phyloP scores from a whole-genome alignment of 2,113 vertebrate species.

The Lophius piscatorius region DNA sequence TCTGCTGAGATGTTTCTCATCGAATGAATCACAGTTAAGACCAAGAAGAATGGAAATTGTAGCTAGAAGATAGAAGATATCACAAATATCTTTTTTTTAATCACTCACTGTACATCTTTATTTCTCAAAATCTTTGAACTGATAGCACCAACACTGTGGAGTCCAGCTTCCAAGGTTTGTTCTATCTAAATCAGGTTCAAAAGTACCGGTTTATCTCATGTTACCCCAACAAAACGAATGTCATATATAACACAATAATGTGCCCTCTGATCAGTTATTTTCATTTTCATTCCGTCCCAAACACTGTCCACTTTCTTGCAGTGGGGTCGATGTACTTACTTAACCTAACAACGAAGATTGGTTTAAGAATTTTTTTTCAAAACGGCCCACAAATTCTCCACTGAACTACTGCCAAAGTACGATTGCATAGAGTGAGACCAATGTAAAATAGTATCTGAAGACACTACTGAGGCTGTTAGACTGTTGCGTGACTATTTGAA shows the following conservation, averaged over 20 bases:
- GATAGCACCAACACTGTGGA: background rate
- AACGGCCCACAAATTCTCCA: too few relatives aligned
- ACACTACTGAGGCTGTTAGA: conserved; percentile 13
- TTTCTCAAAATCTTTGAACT: background rate
- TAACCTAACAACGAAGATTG: conserved; percentile 51
- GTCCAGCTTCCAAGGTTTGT: conserved; percentile 19
- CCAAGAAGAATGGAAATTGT: too few relatives aligned
- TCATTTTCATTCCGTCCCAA: background rate
- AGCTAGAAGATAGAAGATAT: too few relatives aligned
- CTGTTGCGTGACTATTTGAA: conserved; percentile 29
- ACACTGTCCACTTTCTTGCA: conserved; percentile 26
- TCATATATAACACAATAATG: too few relatives aligned
- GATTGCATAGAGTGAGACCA: conserved; percentile 72
- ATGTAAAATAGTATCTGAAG: conserved; percentile 37
- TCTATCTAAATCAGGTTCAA: conserved; percentile 44
- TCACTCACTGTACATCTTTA: too few relatives aligned
- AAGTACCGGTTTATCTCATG: too few relatives aligned
- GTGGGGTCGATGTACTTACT: conserved; percentile 52
- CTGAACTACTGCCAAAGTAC: too few relatives aligned
- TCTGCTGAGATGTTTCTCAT: too few relatives aligned
- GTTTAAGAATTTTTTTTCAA: background rate
- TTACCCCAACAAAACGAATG: too few relatives aligned
- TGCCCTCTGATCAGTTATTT: background rate
- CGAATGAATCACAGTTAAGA: too few relatives aligned
- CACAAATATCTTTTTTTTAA: too few relatives aligned